phyloP scores from a whole-genome alignment of 2,113 vertebrate genomes.

The Toxotes jaculatrix region DNA sequence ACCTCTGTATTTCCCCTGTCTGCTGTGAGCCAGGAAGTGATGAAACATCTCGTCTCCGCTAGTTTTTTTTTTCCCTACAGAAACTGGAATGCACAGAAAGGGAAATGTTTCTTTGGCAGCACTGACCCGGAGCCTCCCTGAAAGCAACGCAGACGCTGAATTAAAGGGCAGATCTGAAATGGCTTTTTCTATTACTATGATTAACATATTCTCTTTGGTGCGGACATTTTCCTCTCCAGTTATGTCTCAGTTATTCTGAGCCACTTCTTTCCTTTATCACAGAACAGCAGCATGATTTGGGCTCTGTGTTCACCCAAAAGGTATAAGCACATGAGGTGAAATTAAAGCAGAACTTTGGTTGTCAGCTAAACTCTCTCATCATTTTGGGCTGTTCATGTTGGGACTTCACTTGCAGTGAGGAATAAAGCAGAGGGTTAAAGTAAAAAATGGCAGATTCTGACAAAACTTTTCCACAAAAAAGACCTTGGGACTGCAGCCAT shows the following conservation, averaged over 20 bases:
- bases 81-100: constrained; percentile 60
- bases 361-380: neutral
- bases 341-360: neutral
- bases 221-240: constrained; percentile 42
- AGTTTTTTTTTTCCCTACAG: constrained; percentile 45
- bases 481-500: constrained; percentile 6
- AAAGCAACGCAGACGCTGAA: constrained; percentile 55
- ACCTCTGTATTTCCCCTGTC: constrained; percentile 41
- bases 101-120: constrained; percentile 60
- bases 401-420: neutral
- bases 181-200: constrained; percentile 70
- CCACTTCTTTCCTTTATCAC: constrained; percentile 31
- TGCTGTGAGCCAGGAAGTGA: constrained; percentile 52
- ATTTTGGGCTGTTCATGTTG: neutral
- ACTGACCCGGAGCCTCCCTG: constrained; percentile 58
- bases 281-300: neutral
- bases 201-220: constrained; percentile 67
- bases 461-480: neutral
- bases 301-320: constrained; percentile 12
- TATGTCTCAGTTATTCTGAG: constrained; percentile 45
- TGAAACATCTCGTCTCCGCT: constrained; percentile 60
- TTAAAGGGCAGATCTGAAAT: constrained; percentile 70
- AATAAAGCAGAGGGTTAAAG: neutral
- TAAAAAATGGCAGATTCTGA: constrained; percentile 9
- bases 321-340: neutral